These are phyloP conservation scores for Anseranas semipalmata DNA, from an alignment of 2,113 vertebrate species.

Conservation along the genomic window DNA sequence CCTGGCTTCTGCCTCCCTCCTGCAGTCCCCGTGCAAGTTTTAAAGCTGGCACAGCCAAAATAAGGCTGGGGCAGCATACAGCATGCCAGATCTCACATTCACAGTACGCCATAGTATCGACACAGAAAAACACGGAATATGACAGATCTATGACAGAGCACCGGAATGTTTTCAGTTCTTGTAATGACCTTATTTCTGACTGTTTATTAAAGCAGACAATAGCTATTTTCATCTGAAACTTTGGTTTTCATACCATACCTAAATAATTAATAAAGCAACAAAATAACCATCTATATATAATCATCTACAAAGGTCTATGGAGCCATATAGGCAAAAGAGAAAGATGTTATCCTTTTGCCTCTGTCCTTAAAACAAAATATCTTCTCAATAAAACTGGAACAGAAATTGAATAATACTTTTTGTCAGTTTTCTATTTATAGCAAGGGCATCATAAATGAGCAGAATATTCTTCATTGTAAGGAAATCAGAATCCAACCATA, in stretches of 20 bases:
- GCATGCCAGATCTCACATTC: conserved; percentile 10
- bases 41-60: conserved; percentile 2
- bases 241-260: neutral
- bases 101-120: neutral
- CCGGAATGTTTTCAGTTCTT: neutral
- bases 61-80: neutral
- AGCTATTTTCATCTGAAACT: conserved; percentile 8
- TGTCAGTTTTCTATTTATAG: neutral
- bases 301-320: neutral
- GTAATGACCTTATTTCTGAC: conserved; percentile 25
- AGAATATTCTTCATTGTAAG: neutral
- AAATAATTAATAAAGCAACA: neutral
- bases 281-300: neutral
- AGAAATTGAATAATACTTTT: neutral
- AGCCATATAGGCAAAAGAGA: neutral
- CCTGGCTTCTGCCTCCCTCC: neutral
- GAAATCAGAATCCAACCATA: neutral
- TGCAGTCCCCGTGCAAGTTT: neutral
- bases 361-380: neutral
- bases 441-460: neutral
- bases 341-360: neutral
- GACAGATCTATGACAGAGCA: neutral
- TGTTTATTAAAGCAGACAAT: conserved; percentile 1
- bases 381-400: neutral
- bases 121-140: neutral